Evolutionary conservation across 2,797 vertebrate species (phyloP).

Genomic region (Acanthopagrus latus): DNA sequence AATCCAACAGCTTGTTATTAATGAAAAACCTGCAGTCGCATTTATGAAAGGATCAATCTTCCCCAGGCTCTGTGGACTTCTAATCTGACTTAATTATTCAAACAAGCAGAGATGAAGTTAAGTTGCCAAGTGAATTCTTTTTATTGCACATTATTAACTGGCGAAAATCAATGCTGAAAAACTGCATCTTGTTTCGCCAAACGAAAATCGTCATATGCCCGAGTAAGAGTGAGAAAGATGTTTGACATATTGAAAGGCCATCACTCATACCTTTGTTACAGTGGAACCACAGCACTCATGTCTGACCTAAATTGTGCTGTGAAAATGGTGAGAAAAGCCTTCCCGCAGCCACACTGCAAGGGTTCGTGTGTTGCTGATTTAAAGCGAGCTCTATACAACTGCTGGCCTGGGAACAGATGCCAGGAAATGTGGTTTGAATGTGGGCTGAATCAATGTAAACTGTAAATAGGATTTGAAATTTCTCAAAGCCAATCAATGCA

Average conservation of each 20-base stretch:
- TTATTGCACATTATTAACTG: background rate
- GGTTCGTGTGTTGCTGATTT: background rate
- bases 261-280: background rate
- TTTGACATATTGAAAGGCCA: slow-evolving; percentile 1
- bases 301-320: background rate
- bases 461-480: slow-evolving; percentile 41
- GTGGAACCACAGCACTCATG: background rate
- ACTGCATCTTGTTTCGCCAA: background rate
- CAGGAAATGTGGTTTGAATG: slow-evolving; percentile 26
- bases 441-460: slow-evolving; percentile 36
- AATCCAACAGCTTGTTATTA: slow-evolving; percentile 2
- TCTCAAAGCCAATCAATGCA: slow-evolving; percentile 39
- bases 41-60: background rate
- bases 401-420: slow-evolving; percentile 2
- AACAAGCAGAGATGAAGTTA: background rate
- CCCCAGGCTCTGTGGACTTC: background rate
- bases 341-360: background rate
- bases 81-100: background rate
- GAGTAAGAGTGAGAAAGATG: slow-evolving; percentile 2
- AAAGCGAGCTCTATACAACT: background rate
- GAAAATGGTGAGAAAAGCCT: background rate
- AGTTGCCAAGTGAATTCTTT: slow-evolving; percentile 1
- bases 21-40: background rate
- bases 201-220: slow-evolving; percentile 3
- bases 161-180: background rate